phyloP scores from a whole-genome alignment of 64 coral and sea anemone genomes.

The Montipora efflorescens region DNA sequence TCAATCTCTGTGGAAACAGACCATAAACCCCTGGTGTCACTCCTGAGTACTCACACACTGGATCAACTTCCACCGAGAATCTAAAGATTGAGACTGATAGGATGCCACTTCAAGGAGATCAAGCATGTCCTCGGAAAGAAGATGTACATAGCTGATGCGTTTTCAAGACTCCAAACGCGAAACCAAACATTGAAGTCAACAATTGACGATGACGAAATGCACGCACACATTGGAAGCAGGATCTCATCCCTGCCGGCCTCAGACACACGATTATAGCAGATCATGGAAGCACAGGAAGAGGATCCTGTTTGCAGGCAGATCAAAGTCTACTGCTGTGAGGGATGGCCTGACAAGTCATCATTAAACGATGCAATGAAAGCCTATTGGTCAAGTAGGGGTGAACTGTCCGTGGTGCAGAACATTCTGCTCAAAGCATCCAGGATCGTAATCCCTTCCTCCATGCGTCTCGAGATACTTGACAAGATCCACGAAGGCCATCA shows the following conservation, averaged over 20 bases:
- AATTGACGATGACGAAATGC: too few relatives aligned
- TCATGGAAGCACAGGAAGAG: too few relatives aligned
- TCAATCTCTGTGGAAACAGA: not conserved
- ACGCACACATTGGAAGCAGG: too few relatives aligned
- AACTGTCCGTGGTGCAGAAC: too few relatives aligned
- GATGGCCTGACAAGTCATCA: constrained; percentile 48
- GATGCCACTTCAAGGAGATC: not conserved
- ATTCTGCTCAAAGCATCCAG: too few relatives aligned
- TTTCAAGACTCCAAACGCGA: not conserved
- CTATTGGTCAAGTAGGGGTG: too few relatives aligned
- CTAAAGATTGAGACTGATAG: not conserved
- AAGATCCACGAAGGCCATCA: constrained; percentile 60
- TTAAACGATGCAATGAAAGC: too few relatives aligned
- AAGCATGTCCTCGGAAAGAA: not conserved
- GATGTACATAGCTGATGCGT: too few relatives aligned
- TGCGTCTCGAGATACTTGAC: constrained; percentile 45
- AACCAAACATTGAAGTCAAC: not conserved
- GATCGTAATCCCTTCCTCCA: not conserved
- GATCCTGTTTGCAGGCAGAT: constrained; percentile 3
- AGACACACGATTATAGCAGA: too few relatives aligned
- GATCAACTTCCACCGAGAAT: not conserved
- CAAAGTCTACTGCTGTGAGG: not conserved
- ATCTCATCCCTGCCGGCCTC: too few relatives aligned
- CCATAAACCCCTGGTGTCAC: not conserved
- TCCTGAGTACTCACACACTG: not conserved